These are phyloP conservation scores for Brachionus paranguensis DNA, from an alignment of 1,140 invertebrate genomes.

Conservation along the genomic window DNA sequence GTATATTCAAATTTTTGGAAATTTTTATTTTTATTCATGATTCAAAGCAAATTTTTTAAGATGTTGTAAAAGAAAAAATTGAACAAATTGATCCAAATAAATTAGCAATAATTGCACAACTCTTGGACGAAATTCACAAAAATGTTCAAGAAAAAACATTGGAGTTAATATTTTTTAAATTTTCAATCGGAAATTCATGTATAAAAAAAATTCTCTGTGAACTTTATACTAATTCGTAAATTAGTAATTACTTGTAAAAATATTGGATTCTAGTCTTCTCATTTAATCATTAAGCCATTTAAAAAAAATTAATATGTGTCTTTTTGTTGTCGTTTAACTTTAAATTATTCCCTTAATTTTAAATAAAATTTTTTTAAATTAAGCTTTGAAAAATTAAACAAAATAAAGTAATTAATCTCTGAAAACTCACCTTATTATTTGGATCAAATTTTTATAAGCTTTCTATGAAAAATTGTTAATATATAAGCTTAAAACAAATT, in stretches of 20 bases:
- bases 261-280: not conserved
- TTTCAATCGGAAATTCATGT: not conserved
- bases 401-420: not conserved
- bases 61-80: not conserved
- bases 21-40: not conserved
- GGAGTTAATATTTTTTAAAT: constrained; percentile 23
- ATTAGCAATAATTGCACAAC: not conserved
- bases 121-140: constrained; percentile 7
- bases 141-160: not conserved
- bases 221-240: not conserved
- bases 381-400: not conserved
- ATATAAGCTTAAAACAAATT: too few relatives aligned
- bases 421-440: not conserved
- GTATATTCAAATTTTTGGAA: not conserved
- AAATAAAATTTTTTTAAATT: not conserved
- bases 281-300: not conserved
- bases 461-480: not conserved
- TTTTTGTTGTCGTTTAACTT: not conserved
- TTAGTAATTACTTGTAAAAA: not conserved
- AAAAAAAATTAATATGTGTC: not conserved
- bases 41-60: not conserved
- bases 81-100: not conserved
- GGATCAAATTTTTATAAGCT: not conserved
- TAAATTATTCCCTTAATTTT: too few relatives aligned
- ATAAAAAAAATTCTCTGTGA: constrained; percentile 31